phyloP scores from a whole-genome alignment of 2,113 vertebrate species.

The Chlamydotis undulata region DNA sequence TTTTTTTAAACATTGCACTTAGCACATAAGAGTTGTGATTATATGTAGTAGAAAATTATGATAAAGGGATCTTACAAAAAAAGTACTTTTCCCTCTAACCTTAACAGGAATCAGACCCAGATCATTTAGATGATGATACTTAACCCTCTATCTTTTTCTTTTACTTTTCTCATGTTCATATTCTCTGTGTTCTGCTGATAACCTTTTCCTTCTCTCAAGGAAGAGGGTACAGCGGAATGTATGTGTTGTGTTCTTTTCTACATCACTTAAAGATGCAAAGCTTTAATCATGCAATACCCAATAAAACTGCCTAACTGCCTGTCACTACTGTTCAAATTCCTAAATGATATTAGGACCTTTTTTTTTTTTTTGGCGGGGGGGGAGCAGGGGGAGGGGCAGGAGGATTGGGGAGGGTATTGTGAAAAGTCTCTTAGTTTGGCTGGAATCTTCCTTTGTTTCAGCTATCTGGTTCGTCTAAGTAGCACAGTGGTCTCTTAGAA shows the following conservation, averaged over 20 bases:
- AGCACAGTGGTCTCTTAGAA: background rate
- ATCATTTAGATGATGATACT: background rate
- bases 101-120: background rate
- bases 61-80: background rate
- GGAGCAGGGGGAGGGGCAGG: no score
- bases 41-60: background rate
- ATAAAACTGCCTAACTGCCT: background rate
- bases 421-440: background rate
- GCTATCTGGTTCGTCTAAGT: background rate
- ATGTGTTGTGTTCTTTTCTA: background rate
- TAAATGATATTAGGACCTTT: background rate
- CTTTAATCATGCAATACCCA: background rate
- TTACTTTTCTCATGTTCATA: background rate
- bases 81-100: background rate
- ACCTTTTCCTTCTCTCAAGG: background rate
- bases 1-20: background rate
- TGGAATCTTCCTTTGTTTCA: background rate
- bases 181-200: background rate
- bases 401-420: background rate
- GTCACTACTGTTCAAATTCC: background rate
- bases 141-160: background rate
- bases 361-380: background rate
- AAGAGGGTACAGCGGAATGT: rapidly evolving
- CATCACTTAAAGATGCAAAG: background rate
- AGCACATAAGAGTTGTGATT: background rate